Conservation (phyloP, 1,140 invertebrate species). For the Brachionus manjavacas region DNA sequence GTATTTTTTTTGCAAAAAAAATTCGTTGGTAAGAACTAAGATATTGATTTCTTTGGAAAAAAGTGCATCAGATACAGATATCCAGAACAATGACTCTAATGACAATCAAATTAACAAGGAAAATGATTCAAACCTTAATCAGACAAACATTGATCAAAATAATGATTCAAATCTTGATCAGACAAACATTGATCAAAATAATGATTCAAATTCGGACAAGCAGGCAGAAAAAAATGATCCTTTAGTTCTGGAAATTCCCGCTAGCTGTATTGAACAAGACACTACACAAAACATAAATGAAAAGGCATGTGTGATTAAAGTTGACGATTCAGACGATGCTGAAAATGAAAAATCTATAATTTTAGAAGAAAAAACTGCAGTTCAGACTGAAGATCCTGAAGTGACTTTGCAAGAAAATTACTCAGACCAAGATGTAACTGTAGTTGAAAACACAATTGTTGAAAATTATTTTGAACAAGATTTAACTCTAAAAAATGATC, state of each 20-base stretch:
- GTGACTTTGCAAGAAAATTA: background rate
- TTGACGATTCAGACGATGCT: background rate
- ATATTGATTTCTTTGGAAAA: background rate
- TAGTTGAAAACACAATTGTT: background rate
- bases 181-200: background rate
- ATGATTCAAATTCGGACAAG: background rate
- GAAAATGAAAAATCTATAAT: background rate
- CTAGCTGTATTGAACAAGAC: background rate
- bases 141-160: background rate
- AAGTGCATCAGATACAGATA: background rate
- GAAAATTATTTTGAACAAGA: background rate
- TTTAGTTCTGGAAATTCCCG: background rate
- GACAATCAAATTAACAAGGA: background rate
- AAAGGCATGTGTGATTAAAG: background rate
- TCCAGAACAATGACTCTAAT: background rate
- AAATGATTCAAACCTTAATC: background rate
- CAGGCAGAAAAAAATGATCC: background rate
- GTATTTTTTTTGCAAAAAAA: background rate
- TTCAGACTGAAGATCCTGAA: background rate
- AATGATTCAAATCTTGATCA: background rate
- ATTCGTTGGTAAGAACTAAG: background rate
- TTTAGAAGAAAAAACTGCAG: background rate
- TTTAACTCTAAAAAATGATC: background rate
- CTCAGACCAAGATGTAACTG: background rate
- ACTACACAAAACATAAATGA: background rate